Conservation (phyloP, 64 coral and sea anemone species). For the Anthopleura sola region DNA sequence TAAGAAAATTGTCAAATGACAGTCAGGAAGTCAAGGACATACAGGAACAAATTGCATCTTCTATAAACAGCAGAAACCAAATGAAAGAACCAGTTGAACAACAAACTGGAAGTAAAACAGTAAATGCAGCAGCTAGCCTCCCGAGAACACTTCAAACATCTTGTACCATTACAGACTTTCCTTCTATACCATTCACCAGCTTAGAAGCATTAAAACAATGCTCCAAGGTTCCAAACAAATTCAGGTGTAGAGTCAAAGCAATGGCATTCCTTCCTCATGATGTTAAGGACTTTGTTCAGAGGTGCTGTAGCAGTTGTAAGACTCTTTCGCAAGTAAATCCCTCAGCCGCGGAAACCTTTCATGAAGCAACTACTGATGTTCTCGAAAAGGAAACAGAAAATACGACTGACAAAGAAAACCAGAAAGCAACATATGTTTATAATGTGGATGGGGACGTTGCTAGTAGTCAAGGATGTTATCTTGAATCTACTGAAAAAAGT, state of each 20-base stretch:
- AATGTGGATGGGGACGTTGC: neutral
- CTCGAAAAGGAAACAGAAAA: neutral
- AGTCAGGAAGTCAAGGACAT: neutral
- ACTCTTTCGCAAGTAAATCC: slow-evolving; percentile 3
- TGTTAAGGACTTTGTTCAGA: slow-evolving; percentile 49
- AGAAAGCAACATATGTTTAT: neutral
- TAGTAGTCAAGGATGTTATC: neutral
- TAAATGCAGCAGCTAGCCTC: neutral
- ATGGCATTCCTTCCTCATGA: slow-evolving; percentile 44
- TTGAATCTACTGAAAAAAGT: neutral
- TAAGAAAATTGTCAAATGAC: neutral
- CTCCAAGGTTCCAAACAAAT: slow-evolving; percentile 62
- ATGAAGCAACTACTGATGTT: neutral
- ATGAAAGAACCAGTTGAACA: neutral
- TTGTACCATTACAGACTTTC: slow-evolving; percentile 61
- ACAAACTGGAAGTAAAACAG: no score
- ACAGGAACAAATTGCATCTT: neutral
- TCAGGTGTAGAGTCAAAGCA: slow-evolving; percentile 63
- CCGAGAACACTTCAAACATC: slow-evolving; percentile 62
- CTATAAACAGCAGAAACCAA: neutral
- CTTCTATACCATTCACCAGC: slow-evolving; percentile 46
- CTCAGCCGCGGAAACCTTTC: neutral
- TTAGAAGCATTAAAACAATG: slow-evolving; percentile 52
- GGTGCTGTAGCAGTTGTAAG: slow-evolving; percentile 42
- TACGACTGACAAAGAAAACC: neutral